phyloP scores from a whole-genome alignment of 2,888 invertebrate species.

The Parapristionchus giblindavisi region DNA sequence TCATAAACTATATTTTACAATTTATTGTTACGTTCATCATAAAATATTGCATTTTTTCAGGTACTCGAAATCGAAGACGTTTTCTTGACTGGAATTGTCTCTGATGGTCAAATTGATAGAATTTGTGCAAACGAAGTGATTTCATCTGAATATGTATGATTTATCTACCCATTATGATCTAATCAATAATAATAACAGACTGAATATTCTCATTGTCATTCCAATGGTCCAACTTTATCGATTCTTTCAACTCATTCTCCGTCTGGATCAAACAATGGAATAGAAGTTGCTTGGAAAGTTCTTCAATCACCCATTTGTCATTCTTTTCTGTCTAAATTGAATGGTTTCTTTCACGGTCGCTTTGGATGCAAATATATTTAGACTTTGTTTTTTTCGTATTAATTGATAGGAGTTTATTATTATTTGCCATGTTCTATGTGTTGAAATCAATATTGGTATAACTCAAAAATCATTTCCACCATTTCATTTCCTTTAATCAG shows the following conservation, averaged over 20 bases:
- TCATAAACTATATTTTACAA: no score
- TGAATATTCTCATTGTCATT: slow-evolving; percentile 8
- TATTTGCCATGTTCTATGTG: no score
- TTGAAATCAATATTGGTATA: no score
- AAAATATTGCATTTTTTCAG: neutral
- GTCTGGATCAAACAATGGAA: neutral
- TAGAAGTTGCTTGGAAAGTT: neutral
- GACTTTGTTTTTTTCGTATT: no score
- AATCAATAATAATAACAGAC: slow-evolving; percentile 10
- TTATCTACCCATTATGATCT: neutral
- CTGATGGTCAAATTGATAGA: neutral
- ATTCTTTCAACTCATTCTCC: slow-evolving; percentile 23
- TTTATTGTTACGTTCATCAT: no score
- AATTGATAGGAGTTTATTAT: no score
- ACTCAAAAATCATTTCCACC: no score
- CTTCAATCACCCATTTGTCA: slow-evolving; percentile 4
- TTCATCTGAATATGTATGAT: slow-evolving; percentile 2
- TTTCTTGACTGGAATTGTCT: slow-evolving; percentile 23
- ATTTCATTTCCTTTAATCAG: no score
- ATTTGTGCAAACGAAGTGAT: slow-evolving; percentile 24
- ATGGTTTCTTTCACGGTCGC: no score
- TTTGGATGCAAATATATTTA: no score
- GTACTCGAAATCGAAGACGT: slow-evolving; percentile 22
- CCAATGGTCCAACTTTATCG: neutral
- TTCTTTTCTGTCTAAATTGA: neutral